Conservation (phyloP, 2,888 invertebrate genomes). For the Amblyteles armatorius region DNA sequence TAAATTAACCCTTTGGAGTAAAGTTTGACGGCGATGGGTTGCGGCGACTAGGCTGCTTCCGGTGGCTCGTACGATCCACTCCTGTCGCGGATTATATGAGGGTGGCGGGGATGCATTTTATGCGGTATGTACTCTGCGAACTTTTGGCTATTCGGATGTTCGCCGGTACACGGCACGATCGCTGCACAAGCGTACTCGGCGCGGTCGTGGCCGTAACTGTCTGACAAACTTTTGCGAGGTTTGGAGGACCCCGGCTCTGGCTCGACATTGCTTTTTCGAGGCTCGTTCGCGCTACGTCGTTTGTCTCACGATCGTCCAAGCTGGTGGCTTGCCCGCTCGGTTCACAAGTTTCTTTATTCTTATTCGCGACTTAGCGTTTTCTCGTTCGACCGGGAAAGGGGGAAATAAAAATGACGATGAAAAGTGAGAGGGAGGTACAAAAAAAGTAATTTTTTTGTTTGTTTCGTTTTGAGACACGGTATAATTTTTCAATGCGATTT, state of each 20-base stretch:
- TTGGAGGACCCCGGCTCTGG: conserved; percentile 6
- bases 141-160: conserved; percentile 27
- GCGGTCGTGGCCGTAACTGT: conserved; percentile 8
- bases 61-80: conserved; percentile 11
- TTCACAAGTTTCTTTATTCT: conserved; percentile 15
- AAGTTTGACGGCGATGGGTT: conserved; percentile 47
- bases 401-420: conserved; percentile 1
- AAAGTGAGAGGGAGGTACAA: neutral
- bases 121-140: conserved; percentile 11
- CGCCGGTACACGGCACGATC: neutral
- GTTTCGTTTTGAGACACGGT: too few relatives aligned
- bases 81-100: conserved; percentile 2
- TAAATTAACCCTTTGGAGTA: conserved; percentile 61
- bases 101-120: conserved; percentile 29
- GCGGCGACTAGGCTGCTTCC: conserved; percentile 10
- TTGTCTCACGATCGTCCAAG: conserved; percentile 56
- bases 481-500: neutral
- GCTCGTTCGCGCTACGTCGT: conserved; percentile 31
- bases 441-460: conserved; percentile 13
- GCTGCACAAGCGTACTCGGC: conserved; percentile 8
- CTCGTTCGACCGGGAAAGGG: neutral
- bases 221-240: conserved; percentile 49
- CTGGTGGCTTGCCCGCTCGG: conserved; percentile 40
- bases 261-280: conserved; percentile 27
- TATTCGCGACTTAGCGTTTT: conserved; percentile 21